phyloP scores from a whole-genome alignment of 2,888 invertebrate genomes.

The Muschampia plurimacula region DNA sequence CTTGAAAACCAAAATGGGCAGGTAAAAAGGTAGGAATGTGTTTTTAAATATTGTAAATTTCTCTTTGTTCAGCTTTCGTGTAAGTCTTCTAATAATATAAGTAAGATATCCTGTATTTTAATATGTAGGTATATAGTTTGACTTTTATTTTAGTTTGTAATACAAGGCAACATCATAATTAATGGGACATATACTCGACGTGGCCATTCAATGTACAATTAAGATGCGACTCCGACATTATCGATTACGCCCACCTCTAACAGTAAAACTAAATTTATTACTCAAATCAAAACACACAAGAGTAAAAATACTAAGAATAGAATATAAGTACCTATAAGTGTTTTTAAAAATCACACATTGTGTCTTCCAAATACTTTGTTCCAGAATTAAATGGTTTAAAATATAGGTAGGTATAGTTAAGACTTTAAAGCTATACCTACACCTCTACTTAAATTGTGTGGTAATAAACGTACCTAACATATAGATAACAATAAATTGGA shows the following conservation, averaged over 20 bases:
- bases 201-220: slow-evolving; percentile 26
- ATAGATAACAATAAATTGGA: no score
- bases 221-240: slow-evolving; percentile 31
- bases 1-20: no score
- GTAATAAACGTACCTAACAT: background rate
- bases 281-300: slow-evolving; percentile 18
- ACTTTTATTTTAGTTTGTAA: slow-evolving; percentile 12
- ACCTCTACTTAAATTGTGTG: background rate
- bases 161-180: slow-evolving; percentile 32
- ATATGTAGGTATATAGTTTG: no score
- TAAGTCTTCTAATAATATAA: no score
- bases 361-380: background rate
- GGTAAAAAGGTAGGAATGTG: no score
- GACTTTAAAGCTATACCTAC: background rate
- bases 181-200: slow-evolving; percentile 23
- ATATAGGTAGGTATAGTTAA: background rate
- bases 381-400: background rate
- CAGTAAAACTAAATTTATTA: slow-evolving; percentile 28
- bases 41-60: no score
- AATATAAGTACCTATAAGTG: slow-evolving; percentile 36
- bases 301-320: slow-evolving; percentile 47
- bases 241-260: slow-evolving; percentile 29
- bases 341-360: slow-evolving; percentile 17
- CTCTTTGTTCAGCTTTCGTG: no score
- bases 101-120: no score